Conservation (phyloP, 2,797 vertebrate genomes). For the Sebastiscus albofasciatus region DNA sequence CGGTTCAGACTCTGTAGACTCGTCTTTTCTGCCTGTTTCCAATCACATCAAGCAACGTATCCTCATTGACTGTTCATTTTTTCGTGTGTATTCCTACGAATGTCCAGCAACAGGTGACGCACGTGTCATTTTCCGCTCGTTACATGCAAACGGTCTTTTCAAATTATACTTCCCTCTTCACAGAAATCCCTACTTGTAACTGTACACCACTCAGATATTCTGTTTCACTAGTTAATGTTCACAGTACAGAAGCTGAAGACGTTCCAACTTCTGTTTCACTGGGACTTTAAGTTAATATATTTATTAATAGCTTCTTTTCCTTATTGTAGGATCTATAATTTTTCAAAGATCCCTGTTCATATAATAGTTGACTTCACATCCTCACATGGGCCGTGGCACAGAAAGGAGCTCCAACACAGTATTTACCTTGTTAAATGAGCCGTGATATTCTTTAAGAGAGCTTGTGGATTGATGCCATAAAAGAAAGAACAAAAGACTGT, state of each 20-base stretch:
- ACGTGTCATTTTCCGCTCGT: too few species aligned
- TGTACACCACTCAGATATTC: too few species aligned
- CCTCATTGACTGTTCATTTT: too few species aligned
- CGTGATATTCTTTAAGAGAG: background rate
- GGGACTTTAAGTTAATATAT: background rate
- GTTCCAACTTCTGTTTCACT: too few species aligned
- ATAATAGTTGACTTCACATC: background rate
- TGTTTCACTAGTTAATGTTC: too few species aligned
- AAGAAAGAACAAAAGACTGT: background rate
- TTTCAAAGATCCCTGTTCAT: background rate
- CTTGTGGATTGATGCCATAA: background rate
- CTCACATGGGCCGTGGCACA: background rate
- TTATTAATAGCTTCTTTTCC: conserved; percentile 4
- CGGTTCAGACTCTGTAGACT: background rate
- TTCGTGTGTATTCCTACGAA: too few species aligned
- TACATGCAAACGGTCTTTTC: too few species aligned
- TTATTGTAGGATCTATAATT: background rate
- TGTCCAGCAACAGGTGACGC: too few species aligned
- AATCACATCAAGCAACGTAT: background rate
- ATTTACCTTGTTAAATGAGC: conserved; percentile 3
- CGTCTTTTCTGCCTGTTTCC: background rate
- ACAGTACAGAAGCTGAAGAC: too few species aligned
- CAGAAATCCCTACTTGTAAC: too few species aligned
- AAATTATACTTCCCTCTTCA: too few species aligned
- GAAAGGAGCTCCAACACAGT: background rate